These are phyloP conservation scores for Pseudachorutes palmiensis DNA, from an alignment of 1,140 invertebrate species.

Conservation along the genomic window DNA sequence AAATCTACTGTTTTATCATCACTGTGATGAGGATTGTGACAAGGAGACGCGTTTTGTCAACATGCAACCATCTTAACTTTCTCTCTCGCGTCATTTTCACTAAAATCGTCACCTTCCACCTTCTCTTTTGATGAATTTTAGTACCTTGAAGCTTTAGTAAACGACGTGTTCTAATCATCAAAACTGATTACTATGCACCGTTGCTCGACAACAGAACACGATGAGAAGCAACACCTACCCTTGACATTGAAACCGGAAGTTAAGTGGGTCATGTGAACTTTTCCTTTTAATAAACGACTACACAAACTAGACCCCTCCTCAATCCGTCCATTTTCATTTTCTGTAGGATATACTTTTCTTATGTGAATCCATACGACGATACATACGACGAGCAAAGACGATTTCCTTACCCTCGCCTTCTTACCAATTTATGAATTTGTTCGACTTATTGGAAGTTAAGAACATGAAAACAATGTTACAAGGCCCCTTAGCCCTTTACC, in stretches of 20 bases:
- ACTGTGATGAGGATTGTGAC: no score
- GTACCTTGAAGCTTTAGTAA: no score
- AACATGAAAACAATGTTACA: neutral
- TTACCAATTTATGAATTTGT: neutral
- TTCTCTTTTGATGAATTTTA: no score
- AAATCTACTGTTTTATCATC: no score
- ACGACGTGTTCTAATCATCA: neutral
- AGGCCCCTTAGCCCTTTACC: neutral
- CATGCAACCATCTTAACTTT: no score
- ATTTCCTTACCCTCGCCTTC: neutral
- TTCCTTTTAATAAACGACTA: constrained; percentile 6
- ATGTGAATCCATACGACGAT: neutral
- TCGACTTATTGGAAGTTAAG: neutral
- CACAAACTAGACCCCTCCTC: no score
- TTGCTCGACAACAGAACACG: neutral
- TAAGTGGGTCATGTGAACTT: constrained; percentile 8
- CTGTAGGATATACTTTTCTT: neutral
- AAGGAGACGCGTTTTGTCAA: no score
- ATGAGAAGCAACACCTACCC: neutral
- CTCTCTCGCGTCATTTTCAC: no score
- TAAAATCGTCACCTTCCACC: no score
- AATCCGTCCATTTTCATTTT: neutral
- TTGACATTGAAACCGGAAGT: constrained; percentile 12
- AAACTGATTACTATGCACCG: neutral
- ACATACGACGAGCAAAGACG: no score